phyloP scores from a whole-genome alignment of 2,888 invertebrate species.

The Troglohyphantes excavatus region DNA sequence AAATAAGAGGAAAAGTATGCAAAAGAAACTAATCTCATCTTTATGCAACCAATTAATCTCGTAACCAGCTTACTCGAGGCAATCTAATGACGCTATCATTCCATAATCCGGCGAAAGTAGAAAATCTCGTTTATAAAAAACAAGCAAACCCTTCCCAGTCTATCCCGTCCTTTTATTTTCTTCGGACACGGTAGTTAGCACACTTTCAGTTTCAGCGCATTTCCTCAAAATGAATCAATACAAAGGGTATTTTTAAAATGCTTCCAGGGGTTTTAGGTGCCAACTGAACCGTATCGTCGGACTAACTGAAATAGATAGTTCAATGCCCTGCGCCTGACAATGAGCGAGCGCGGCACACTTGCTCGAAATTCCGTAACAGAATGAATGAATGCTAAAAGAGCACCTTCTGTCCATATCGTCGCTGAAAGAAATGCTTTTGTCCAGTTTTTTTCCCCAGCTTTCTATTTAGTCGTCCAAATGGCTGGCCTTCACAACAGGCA shows the following conservation, averaged over 20 bases:
- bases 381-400: constrained; percentile 23
- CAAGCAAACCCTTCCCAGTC: too few relatives aligned
- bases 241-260: constrained; percentile 39
- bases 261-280: constrained; percentile 49
- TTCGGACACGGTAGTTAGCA: constrained; percentile 44
- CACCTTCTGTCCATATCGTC: constrained; percentile 26
- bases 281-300: constrained; percentile 56
- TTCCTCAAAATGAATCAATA: constrained; percentile 31
- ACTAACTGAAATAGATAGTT: constrained; percentile 76
- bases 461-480: constrained; percentile 1
- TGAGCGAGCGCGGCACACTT: constrained; percentile 44
- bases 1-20: too few relatives aligned
- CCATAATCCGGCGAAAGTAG: too few relatives aligned
- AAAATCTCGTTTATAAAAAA: too few relatives aligned
- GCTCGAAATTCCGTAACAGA: constrained; percentile 37
- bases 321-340: constrained; percentile 61
- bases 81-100: too few relatives aligned
- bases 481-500: constrained; percentile 13
- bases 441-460: background rate
- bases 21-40: too few relatives aligned
- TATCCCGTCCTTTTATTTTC: background rate
- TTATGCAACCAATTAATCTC: background rate
- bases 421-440: constrained; percentile 49
- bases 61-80: background rate
- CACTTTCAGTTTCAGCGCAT: constrained; percentile 59